Evolutionary conservation across 2,797 vertebrate species (phyloP).

Genomic region (Oophaga sylvatica): DNA sequence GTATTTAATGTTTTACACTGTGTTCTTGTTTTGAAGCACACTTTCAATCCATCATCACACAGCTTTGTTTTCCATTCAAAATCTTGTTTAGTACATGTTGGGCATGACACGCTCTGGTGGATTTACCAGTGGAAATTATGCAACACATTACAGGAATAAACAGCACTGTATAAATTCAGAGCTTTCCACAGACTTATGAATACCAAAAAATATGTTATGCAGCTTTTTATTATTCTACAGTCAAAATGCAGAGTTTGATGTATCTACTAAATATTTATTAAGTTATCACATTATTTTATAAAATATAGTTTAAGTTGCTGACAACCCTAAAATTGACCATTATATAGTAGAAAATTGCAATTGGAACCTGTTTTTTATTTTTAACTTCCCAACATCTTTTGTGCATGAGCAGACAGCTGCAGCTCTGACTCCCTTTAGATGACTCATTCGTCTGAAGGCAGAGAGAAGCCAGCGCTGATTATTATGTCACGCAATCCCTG

Average conservation of each 20-base stretch:
- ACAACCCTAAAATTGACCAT: too few relatives aligned
- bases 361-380: too few relatives aligned
- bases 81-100: constrained; percentile 26
- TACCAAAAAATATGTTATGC: not conserved
- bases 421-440: too few relatives aligned
- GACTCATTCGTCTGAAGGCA: too few relatives aligned
- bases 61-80: constrained; percentile 18
- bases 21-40: constrained; percentile 15
- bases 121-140: constrained; percentile 36
- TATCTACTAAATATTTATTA: too few relatives aligned
- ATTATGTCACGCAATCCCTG: too few relatives aligned
- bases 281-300: too few relatives aligned
- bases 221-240: not conserved
- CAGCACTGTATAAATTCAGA: constrained; percentile 6
- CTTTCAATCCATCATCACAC: constrained; percentile 22
- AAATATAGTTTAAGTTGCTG: too few relatives aligned
- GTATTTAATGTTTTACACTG: not conserved
- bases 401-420: too few relatives aligned
- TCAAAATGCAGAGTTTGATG: not conserved
- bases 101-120: constrained; percentile 25
- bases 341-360: too few relatives aligned
- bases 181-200: not conserved
- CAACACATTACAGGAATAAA: constrained; percentile 37
- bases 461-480: too few relatives aligned
- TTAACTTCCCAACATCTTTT: too few relatives aligned